Conservation (phyloP, 2,113 vertebrate species). For the Anoura caudifer region DNA sequence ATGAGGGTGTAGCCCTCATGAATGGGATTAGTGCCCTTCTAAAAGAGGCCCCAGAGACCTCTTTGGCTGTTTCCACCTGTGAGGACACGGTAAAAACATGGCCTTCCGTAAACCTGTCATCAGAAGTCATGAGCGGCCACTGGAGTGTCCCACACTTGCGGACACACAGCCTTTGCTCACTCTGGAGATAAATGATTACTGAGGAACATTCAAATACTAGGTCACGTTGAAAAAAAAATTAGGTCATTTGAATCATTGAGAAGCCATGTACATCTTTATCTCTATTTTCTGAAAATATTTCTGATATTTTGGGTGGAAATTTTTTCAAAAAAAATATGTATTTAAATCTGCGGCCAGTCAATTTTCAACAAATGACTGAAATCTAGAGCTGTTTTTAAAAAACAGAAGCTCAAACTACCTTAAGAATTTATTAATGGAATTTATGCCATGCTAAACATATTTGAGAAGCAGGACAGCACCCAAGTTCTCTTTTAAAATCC, state of each 20-base stretch:
- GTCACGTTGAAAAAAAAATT: not conserved
- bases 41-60: not conserved
- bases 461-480: not conserved
- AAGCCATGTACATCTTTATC: not conserved
- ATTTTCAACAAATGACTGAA: slow-evolving; percentile 7
- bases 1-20: not conserved
- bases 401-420: not conserved
- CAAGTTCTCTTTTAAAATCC: not conserved
- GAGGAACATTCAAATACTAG: not conserved
- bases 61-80: not conserved
- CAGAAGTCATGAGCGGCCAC: not conserved
- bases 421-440: not conserved
- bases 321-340: not conserved
- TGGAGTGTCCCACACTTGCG: not conserved
- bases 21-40: not conserved
- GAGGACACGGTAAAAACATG: not conserved
- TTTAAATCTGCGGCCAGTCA: not conserved
- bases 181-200: not conserved
- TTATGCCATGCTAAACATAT: not conserved
- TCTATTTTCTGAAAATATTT: slow-evolving; percentile 15
- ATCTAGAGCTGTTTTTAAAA: not conserved
- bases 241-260: not conserved
- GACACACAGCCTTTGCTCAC: not conserved
- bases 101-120: not conserved
- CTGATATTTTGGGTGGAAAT: not conserved